Base-by-base conservation (phyloP, 1,140 invertebrate genomes). In the Lepidostoma basale region DNA sequence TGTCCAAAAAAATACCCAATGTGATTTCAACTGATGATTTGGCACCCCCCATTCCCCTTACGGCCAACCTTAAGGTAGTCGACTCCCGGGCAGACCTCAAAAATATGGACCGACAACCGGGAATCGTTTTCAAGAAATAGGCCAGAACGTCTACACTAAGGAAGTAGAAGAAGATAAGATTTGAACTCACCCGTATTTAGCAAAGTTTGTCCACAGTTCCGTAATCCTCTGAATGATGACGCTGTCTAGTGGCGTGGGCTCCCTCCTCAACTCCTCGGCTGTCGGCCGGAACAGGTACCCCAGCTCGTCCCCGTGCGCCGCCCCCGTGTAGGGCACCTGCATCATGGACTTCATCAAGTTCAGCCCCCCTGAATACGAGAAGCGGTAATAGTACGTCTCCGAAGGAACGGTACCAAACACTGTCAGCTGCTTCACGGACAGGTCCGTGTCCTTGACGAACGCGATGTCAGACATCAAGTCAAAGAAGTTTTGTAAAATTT, bases 171-270 rank as follows among this genome's bases (percentile, higher is more conserved):
- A 40, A 9, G 6, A 30, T 54, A 14, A 28, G 16, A 18, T 5
- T n/a, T n/a, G n/a, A n/a, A n/a, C n/a, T n/a, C 59, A 71, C 69
- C 64, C 65, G 28, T 14, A 45, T 67, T 71, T 71, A 8, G 64
- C 58, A 64, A 71, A 71, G 26, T 85, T 85, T 1, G 80, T 79
- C 83, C 83, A 85, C 74, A 85, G 73, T 62, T 75, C 76, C 1
- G 81, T 77, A 68, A 85, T 78, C 49, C 77, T 74, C 62, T 78
- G 75, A 56, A 81, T 76, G 8, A 77, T 75, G 25, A 74, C 75
- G 16, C 76, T 73, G 49, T 78, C 79, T 67, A 73, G 73, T 45
- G 75, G 74, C 3, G 18, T 59, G 78, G 64, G 2, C 28, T 56
- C 10, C 16, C 4, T 16, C 12, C 28, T 47, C 74, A 77, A 16